Evolutionary conservation across 1,140 invertebrate species (phyloP), one percentile per base, ranked within the genome.

Genomic region (Ceratosolen solmsi): DNA sequence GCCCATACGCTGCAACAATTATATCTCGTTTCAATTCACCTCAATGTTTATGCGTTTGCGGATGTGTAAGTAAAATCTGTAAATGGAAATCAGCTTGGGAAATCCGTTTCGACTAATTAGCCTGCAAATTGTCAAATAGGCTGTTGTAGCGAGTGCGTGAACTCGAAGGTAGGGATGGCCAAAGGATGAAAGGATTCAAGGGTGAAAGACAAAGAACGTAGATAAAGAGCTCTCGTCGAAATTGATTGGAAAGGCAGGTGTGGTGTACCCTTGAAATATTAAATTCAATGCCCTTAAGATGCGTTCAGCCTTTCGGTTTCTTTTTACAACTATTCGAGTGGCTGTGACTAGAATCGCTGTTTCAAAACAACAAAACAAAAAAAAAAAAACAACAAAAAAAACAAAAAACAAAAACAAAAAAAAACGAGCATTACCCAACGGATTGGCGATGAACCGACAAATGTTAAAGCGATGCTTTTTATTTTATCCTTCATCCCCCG

Each of bases 251-350:
- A 68, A 38, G 63, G 33, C 63, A 38, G 63, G 33, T n/a, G 33
- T 38, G 63, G 33, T n/a, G 33, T 38, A 38, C 33, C 63, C 63
- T 68, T 68, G 63, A 68, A 68, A 68, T 17, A 68, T 11, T 4
- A 38, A 68, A 68, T 68, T 38, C 33, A 68, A 68, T 68, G 33
- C 38, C 15, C 60, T 65, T 36, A 11, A 20, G 3, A 20, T 33
- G 27, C 8, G 27, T 33, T 30, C 25, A 46, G 41, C 41, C 2
- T 1, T 33, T 27, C 27, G 22, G 5, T 27, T 27, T 30, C n/a
- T 4, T 1, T 8, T 63, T 33, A 63, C 58, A 27, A n/a, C 7
- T 20, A 7, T 25, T 17, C 22, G 9, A 58, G 20, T 58, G 25
- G 13, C 11, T 60, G n/a, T n/a, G n/a, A n/a, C n/a, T n/a, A 7